These are phyloP conservation scores for Lasioglossum calceatum DNA, from an alignment of 2,888 invertebrate species.

Conservation along the genomic window DNA sequence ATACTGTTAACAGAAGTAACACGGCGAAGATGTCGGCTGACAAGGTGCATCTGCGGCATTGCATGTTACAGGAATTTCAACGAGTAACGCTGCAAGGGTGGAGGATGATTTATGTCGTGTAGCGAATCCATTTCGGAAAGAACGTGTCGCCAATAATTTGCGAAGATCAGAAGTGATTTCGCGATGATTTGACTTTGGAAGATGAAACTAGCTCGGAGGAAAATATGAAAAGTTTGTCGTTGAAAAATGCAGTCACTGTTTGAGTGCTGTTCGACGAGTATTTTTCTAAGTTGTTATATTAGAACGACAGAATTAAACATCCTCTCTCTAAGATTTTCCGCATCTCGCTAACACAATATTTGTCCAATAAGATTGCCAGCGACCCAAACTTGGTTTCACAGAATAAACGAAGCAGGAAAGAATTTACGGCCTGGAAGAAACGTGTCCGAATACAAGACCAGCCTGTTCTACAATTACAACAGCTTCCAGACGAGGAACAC, in stretches of 20 bases:
- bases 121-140: background rate
- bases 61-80: background rate
- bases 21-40: background rate
- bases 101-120: background rate
- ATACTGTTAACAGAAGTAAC: background rate
- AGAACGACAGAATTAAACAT: too few species aligned
- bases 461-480: slow-evolving; percentile 30
- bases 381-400: background rate
- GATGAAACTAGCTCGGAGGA: background rate
- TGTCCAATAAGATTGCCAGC: background rate
- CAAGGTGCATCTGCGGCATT: background rate
- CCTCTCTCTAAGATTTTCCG: background rate
- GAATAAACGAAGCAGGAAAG: background rate
- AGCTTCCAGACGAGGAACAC: slow-evolving; percentile 25
- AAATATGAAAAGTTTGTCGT: background rate
- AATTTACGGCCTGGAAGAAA: background rate
- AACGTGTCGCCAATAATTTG: background rate
- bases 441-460: slow-evolving; percentile 9
- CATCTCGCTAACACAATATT: background rate
- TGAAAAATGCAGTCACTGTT: too few species aligned
- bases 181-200: background rate
- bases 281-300: too few species aligned
- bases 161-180: background rate
- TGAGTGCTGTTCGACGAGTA: too few species aligned
- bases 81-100: background rate